Percentiles rank a stretch among this genome's conserved stretches.
phyloP scores from a whole-genome alignment of 2,888 invertebrate species.

The Macrophya alboannulata region DNA sequence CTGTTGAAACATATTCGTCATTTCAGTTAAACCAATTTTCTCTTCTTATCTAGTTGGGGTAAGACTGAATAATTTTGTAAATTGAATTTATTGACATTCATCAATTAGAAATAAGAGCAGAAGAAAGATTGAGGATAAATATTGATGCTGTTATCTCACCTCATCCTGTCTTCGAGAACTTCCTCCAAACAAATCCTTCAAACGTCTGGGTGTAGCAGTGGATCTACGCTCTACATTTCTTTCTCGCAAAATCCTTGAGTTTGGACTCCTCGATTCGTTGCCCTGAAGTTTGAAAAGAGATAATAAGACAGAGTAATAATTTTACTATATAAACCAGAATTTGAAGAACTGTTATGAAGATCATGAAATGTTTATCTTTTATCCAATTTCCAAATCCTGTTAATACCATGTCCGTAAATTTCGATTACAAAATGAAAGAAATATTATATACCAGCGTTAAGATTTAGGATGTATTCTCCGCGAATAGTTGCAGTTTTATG shows the following conservation, averaged over 20 bases:
- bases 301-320: slow-evolving; percentile 5
- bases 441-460: background rate
- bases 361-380: background rate
- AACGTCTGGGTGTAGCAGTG: slow-evolving; percentile 72
- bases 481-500: too few species aligned
- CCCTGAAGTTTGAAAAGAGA: slow-evolving; percentile 65
- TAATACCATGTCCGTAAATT: slow-evolving; percentile 11
- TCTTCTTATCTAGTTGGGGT: background rate
- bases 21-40: background rate
- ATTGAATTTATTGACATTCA: background rate
- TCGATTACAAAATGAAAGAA: background rate
- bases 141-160: slow-evolving; percentile 64
- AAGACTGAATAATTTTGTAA: background rate
- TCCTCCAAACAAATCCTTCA: slow-evolving; percentile 71
- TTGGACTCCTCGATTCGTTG: slow-evolving; percentile 73
- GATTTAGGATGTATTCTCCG: background rate
- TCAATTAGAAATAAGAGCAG: background rate
- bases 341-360: background rate
- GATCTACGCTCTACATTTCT: slow-evolving; percentile 72
- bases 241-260: slow-evolving; percentile 71
- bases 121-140: slow-evolving; percentile 20
- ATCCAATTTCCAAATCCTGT: slow-evolving; percentile 18
- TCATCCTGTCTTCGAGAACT: slow-evolving; percentile 72
- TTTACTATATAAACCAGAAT: background rate
- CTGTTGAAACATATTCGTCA: slow-evolving; percentile 62